Base-by-base conservation (phyloP, 2,113 vertebrate genomes). In the Dinomys branickii region DNA sequence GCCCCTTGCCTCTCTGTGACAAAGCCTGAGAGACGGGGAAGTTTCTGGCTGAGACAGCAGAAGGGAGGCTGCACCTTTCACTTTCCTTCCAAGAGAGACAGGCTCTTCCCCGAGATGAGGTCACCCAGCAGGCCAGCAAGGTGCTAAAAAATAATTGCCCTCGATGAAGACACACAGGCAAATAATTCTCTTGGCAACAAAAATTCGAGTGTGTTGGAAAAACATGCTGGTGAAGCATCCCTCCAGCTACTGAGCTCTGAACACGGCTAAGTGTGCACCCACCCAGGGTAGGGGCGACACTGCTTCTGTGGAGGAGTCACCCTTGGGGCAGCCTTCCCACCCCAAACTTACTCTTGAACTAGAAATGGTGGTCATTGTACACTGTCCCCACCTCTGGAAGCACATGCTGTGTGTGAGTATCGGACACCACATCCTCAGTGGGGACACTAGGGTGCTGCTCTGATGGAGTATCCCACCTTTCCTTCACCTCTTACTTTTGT, bases 121-220 rank as follows among this genome's bases (percentile, higher is more conserved):
- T 97, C 94, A 95, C 93, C 96, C 87, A 96, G 90, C 94, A 92
- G 82, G 95, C 78, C 87, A 85, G 77, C 63, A 96, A 95, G 85
- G 95, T 96, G 95, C 97, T 97, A 96, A 97, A 97, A 95, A 67
- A 88, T 97, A 97, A 98, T 96, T 97, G 95, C 92, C 78, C 65
- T 94, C 54, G 3, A 94, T 96, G 95, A 97, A 97, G 95, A 97
- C 88, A 88, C 85, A 83, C 94, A 94, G 44, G 95, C 81, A 97
- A 94, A 96, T 97, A 96, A 71, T 47, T 67, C 63, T 80, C 38
- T 95, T 93, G 85, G 96, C 90, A 96, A 77, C 44, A n/a, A 90
- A 91, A 90, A 95, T 56, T n/a, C 11, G 1, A 87, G 30, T 87
- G 88, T 94, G 94, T 92, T 3, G 41, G 88, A 90, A 95, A 93